A percentile compares a stretch with the other conserved stretches of the same genome.
These are phyloP conservation scores for Orthosia incerta DNA, from an alignment of 2,888 invertebrate genomes.

Conservation along the genomic window DNA sequence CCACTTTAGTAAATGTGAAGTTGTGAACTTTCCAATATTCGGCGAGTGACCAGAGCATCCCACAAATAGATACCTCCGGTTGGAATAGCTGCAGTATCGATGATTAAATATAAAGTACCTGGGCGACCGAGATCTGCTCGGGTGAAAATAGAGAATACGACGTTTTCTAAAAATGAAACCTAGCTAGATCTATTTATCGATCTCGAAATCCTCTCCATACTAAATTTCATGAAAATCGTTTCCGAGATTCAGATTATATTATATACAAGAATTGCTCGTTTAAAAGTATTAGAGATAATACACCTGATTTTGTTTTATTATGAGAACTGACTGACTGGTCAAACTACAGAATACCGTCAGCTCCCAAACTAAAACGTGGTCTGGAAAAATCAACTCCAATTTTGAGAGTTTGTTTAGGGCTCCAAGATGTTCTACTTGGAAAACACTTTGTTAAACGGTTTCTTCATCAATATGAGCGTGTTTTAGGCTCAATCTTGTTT, in stretches of 20 bases:
- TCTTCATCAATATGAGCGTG: background rate
- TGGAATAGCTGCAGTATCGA: background rate
- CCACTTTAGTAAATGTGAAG: background rate
- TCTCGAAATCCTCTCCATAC: too few species aligned
- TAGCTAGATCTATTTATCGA: too few species aligned
- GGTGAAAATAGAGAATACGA: too few species aligned
- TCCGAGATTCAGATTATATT: too few species aligned
- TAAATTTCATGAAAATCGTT: too few species aligned
- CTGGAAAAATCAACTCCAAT: background rate
- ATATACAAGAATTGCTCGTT: too few species aligned
- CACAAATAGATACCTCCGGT: background rate
- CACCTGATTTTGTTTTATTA: constrained; percentile 3
- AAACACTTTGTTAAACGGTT: background rate
- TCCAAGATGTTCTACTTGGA: background rate
- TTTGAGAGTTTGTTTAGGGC: background rate
- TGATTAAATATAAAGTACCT: background rate
- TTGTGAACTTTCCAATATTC: background rate
- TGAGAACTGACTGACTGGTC: background rate
- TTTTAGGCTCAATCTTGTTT: too few species aligned
- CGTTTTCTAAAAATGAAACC: too few species aligned
- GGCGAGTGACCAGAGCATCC: background rate
- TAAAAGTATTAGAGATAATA: too few species aligned
- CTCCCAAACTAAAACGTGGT: background rate
- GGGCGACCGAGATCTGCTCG: too few species aligned
- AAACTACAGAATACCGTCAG: background rate